Evolutionary conservation across 2,113 vertebrate species (phyloP).

Genomic region (Lasiurus cinereus): DNA sequence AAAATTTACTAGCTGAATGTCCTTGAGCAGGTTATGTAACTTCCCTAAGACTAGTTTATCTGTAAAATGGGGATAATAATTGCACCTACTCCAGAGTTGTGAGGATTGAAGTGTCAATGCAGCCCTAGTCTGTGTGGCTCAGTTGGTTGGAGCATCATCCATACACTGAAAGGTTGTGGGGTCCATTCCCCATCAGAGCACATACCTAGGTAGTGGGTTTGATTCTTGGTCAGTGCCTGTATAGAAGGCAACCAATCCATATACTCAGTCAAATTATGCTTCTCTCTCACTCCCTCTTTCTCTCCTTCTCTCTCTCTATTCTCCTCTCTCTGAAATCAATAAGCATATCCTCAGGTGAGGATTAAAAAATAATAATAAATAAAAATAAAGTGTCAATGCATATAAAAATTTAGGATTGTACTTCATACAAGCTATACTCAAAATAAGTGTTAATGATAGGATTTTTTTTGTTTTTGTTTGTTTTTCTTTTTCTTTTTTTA

Average conservation of each 20-base stretch:
- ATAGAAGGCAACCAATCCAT: neutral
- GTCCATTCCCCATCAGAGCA: neutral
- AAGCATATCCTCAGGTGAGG: neutral
- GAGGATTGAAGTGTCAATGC: neutral
- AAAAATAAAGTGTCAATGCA: neutral
- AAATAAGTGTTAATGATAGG: slow-evolving; percentile 33
- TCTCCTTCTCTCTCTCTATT: neutral
- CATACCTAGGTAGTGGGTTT: neutral
- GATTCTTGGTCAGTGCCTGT: neutral
- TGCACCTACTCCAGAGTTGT: neutral
- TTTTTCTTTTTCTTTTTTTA: neutral
- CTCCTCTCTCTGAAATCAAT: neutral
- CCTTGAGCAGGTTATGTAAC: neutral
- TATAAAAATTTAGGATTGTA: slow-evolving; percentile 36
- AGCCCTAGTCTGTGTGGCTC: neutral
- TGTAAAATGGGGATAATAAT: slow-evolving; percentile 3
- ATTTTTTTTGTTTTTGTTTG: too few relatives aligned
- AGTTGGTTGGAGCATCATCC: neutral
- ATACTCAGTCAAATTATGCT: neutral
- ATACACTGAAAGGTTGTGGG: neutral
- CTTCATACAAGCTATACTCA: neutral
- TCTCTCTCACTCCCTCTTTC: neutral
- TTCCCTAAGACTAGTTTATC: neutral
- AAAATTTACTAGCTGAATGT: neutral
- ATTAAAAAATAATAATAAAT: neutral